phyloP scores from a whole-genome alignment of 2,888 invertebrate species.

The Callinectes sapidus region DNA sequence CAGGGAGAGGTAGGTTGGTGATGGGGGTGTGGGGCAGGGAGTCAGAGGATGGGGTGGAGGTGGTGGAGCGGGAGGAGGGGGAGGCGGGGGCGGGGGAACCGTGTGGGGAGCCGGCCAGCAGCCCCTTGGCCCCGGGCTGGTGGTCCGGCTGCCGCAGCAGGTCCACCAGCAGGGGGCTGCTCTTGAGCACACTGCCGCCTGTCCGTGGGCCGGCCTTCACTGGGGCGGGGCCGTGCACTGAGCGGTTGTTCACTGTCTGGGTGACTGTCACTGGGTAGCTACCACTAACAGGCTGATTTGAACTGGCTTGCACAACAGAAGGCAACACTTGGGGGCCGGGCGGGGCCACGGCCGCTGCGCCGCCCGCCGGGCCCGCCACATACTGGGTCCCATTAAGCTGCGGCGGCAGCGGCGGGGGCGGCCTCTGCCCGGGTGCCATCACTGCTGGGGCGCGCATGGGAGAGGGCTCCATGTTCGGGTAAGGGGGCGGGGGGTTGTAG shows the following conservation, averaged over 20 bases:
- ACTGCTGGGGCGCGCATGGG: constrained; percentile 30
- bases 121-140: constrained; percentile 63
- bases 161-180: constrained; percentile 71
- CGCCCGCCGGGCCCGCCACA: constrained; percentile 34
- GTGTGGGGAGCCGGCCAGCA: constrained; percentile 72
- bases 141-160: constrained; percentile 72
- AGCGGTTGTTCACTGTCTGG: constrained; percentile 54
- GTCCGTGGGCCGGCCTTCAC: constrained; percentile 53
- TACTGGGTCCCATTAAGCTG: constrained; percentile 65
- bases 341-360: constrained; percentile 38
- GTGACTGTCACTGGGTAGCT: constrained; percentile 49
- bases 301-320: constrained; percentile 63
- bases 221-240: constrained; percentile 39
- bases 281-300: constrained; percentile 48
- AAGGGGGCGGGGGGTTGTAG: constrained; percentile 71
- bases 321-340: constrained; percentile 66
- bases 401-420: constrained; percentile 52
- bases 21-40: constrained; percentile 71
- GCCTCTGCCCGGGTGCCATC: constrained; percentile 53
- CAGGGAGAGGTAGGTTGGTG: constrained; percentile 68
- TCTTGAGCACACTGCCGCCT: constrained; percentile 68
- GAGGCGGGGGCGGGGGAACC: constrained; percentile 72
- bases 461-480: constrained; percentile 62
- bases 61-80: constrained; percentile 71
- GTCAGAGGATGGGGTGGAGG: constrained; percentile 70